phyloP scores from a whole-genome alignment of 1,140 invertebrate species.

The Neelides sp. region DNA sequence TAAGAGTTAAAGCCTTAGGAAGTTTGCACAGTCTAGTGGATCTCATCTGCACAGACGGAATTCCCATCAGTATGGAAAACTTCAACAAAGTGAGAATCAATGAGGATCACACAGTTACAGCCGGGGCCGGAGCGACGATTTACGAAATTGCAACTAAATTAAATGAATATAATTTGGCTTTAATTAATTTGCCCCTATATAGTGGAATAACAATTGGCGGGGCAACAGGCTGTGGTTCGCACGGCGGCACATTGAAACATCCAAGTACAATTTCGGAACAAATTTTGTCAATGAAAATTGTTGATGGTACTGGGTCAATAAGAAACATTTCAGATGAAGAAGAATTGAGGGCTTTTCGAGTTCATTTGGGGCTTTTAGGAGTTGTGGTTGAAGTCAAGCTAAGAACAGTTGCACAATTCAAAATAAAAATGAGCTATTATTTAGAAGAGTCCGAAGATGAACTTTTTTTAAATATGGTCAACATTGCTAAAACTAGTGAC shows the following conservation, averaged over 20 bases:
- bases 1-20: not conserved
- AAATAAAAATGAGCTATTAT: slow-evolving; percentile 1
- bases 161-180: not conserved
- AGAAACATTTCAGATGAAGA: not conserved
- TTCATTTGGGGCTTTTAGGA: slow-evolving; percentile 1
- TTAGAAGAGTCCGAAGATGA: not conserved
- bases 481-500: not conserved
- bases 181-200: not conserved
- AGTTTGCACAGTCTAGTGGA: not conserved
- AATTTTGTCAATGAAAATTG: too few relatives aligned
- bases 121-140: not conserved
- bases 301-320: not conserved
- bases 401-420: not conserved
- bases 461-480: not conserved
- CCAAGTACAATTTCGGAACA: too few relatives aligned
- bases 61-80: not conserved
- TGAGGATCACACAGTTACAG: not conserved
- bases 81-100: not conserved
- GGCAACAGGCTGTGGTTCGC: not conserved
- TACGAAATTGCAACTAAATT: not conserved
- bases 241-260: too few relatives aligned
- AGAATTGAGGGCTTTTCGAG: not conserved
- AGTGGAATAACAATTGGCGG: slow-evolving; percentile 3
- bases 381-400: not conserved
- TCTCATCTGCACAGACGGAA: not conserved